These are phyloP conservation scores for Trypoxylon attenuatum DNA, from an alignment of 2,888 invertebrate genomes.

Conservation along the genomic window DNA sequence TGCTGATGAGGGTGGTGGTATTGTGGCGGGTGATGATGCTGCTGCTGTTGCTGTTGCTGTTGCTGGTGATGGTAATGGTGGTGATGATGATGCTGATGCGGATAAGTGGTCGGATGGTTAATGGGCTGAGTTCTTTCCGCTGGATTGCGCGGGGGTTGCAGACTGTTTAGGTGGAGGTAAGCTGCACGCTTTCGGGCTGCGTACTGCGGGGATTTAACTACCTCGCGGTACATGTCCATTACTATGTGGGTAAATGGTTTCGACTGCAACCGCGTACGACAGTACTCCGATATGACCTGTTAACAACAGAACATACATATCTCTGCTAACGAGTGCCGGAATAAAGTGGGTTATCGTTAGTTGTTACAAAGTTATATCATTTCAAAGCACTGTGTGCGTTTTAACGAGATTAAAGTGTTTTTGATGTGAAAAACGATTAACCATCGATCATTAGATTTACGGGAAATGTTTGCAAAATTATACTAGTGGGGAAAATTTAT, in stretches of 20 bases:
- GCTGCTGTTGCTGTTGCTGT: conserved; percentile 18
- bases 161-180: conserved; percentile 41
- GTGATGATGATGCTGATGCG: conserved; percentile 30
- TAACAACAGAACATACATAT: not conserved
- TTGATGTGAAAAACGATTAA: no score
- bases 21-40: conserved; percentile 15
- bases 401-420: no score
- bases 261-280: conserved; percentile 76
- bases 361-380: no score
- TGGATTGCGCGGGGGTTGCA: conserved; percentile 29
- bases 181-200: conserved; percentile 64
- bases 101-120: no score
- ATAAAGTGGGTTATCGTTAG: no score
- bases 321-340: no score
- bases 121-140: conserved; percentile 21
- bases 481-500: no score
- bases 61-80: conserved; percentile 18
- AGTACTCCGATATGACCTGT: conserved; percentile 79
- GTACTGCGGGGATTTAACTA: conserved; percentile 69
- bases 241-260: conserved; percentile 80
- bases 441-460: no score
- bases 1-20: conserved; percentile 12
- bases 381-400: no score
- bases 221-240: conserved; percentile 79
- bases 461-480: no score